Evolutionary conservation across 53 echinoderm and acorn worm genomes (phyloP), one percentile per base, ranked within the genome.

Genomic region (Mesocentrotus franciscanus): DNA sequence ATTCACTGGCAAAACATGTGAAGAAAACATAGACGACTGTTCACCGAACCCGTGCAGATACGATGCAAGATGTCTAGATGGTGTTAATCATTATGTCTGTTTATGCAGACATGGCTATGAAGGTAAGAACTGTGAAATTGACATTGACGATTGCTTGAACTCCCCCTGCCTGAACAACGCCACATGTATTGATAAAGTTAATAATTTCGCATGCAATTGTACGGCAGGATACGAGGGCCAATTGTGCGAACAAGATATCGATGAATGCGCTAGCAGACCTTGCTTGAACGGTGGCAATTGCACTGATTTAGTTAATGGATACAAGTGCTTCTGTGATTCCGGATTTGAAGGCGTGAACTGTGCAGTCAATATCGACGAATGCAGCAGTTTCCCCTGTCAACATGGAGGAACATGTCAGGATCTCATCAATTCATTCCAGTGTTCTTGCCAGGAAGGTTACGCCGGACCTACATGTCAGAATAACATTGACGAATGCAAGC

Each of bases 251-350:
- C 56, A 60, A 22, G 61, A 93, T 59, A 61, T 22, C 33, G 36
- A 93, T 18, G 93, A 93, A 61, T 93, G 93, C 39, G 33, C 39
- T 16, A 60, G 79, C 27, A 22, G 32, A 33, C 93, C 93, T 30
- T 92, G 92, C 92, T 79, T 81, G 32, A 78, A 93, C 49, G 93
- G 93, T n/a, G 93, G 93, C 0, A 60, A 30, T 20, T 93, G 93
- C 39, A 39, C 61, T 16, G 93, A 93, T 81, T 20, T 24, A 61
- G 83, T 79, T 26, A 81, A 83, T 64, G 93, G 60, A 78, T 93
- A 93, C 83, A 34, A 27, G 22, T 93, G 93, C 76, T 33, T 36
- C 30, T 93, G 93, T 18, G 33, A 57, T 78, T 78, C 93, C 1
- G 93, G 93, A 6, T 93, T 32, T 78, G 81, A 81, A 9, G 83